These are phyloP conservation scores for Halyomorpha halys DNA, from an alignment of 1,140 invertebrate species.

Conservation along the genomic window DNA sequence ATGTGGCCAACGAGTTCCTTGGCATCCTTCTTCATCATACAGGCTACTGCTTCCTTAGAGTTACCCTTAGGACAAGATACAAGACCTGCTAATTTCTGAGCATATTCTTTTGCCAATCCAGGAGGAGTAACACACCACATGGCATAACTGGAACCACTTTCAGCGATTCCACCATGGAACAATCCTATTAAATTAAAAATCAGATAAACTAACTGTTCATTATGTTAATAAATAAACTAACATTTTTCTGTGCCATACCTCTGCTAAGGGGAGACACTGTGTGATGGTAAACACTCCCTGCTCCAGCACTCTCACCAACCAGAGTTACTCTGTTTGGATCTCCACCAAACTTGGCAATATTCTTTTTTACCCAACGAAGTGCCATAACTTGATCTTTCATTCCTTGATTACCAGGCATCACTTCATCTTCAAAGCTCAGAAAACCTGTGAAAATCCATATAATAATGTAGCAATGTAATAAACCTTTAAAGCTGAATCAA, in stretches of 20 bases:
- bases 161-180: background rate
- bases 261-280: slow-evolving; percentile 25
- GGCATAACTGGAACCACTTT: slow-evolving; percentile 8
- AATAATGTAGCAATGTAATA: no score
- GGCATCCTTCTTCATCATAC: slow-evolving; percentile 10
- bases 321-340: slow-evolving; percentile 26
- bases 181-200: background rate
- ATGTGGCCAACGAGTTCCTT: background rate
- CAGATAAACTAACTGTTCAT: background rate
- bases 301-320: slow-evolving; percentile 25
- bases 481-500: no score
- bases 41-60: background rate
- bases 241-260: slow-evolving; percentile 4
- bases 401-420: slow-evolving; percentile 27
- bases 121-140: background rate
- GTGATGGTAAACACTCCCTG: slow-evolving; percentile 24
- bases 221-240: background rate
- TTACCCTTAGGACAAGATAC: background rate
- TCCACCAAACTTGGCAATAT: slow-evolving; percentile 27
- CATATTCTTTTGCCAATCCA: background rate
- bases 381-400: slow-evolving; percentile 27
- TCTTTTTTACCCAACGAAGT: slow-evolving; percentile 27
- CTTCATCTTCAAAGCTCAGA: slow-evolving; percentile 23
- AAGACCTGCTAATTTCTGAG: background rate
- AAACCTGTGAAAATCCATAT: slow-evolving; percentile 25